Evolutionary conservation across 2,113 vertebrate species (phyloP).

Genomic region (Camelus dromedarius): DNA sequence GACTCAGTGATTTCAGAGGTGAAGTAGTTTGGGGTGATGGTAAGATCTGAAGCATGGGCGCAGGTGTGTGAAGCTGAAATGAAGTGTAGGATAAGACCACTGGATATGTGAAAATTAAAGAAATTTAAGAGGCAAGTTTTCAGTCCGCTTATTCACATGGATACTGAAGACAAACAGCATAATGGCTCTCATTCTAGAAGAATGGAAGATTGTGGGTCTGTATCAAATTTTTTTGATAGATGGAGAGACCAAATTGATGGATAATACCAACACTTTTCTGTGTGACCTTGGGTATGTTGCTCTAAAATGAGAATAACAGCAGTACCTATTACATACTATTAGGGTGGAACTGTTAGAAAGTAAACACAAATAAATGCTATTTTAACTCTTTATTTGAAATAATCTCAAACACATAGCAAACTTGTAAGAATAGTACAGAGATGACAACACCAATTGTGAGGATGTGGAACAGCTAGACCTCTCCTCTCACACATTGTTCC

Average conservation of each 20-base stretch:
- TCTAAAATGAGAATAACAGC: not conserved
- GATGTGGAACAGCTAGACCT: not conserved
- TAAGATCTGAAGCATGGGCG: not conserved
- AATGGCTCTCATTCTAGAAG: not conserved
- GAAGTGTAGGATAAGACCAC: not conserved
- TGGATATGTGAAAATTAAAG: not conserved
- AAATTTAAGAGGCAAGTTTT: not conserved
- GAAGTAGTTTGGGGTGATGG: not conserved
- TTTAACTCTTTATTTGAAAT: slow-evolving; percentile 5
- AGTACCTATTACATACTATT: not conserved
- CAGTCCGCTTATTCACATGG: not conserved
- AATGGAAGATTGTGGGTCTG: not conserved
- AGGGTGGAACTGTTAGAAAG: not conserved
- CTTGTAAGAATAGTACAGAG: not conserved
- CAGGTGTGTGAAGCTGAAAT: not conserved
- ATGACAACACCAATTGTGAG: not conserved
- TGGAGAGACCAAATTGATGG: not conserved
- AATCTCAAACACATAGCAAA: not conserved
- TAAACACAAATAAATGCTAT: not conserved
- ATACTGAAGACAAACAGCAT: not conserved
- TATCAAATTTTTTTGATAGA: not conserved
- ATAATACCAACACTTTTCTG: not conserved
- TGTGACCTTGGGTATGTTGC: not conserved
- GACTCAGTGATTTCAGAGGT: not conserved
- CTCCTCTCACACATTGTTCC: not conserved